Evolutionary conservation across 2,888 invertebrate species (phyloP).

Genomic region (Epinotia demarniana): DNA sequence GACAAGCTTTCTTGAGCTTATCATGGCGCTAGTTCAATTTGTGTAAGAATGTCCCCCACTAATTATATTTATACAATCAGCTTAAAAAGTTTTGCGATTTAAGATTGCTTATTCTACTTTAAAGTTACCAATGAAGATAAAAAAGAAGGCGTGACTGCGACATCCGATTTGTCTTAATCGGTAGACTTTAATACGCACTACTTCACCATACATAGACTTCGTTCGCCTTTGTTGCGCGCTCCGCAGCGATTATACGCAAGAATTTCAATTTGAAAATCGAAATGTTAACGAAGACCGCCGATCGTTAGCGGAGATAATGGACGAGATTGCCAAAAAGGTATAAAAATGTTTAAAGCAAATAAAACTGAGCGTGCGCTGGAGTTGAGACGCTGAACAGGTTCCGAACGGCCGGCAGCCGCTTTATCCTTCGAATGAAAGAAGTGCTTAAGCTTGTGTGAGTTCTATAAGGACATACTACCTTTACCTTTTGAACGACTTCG

Average conservation of each 20-base stretch:
- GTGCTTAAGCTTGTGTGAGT: background rate
- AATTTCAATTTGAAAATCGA: conserved; percentile 75
- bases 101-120: background rate
- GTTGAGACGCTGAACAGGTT: conserved; percentile 67
- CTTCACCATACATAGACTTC: conserved; percentile 20
- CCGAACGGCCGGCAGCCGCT: conserved; percentile 56
- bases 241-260: conserved; percentile 61
- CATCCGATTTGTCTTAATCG: conserved; percentile 16
- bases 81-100: background rate
- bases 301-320: conserved; percentile 81
- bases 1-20: too few species aligned
- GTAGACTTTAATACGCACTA: conserved; percentile 22
- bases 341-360: conserved; percentile 82
- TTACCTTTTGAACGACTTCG: conserved; percentile 48
- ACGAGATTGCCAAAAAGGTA: conserved; percentile 80
- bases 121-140: background rate
- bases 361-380: conserved; percentile 75
- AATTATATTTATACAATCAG: too few species aligned
- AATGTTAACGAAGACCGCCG: conserved; percentile 77
- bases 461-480: conserved; percentile 14
- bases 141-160: background rate
- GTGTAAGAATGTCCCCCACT: too few species aligned
- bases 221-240: conserved; percentile 9
- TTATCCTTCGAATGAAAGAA: background rate
- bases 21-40: too few species aligned